A percentile compares a stretch with the other conserved stretches of the same genome.
Evolutionary conservation across 2,888 invertebrate genomes (phyloP).

Genomic region (Aphodius sticticus): DNA sequence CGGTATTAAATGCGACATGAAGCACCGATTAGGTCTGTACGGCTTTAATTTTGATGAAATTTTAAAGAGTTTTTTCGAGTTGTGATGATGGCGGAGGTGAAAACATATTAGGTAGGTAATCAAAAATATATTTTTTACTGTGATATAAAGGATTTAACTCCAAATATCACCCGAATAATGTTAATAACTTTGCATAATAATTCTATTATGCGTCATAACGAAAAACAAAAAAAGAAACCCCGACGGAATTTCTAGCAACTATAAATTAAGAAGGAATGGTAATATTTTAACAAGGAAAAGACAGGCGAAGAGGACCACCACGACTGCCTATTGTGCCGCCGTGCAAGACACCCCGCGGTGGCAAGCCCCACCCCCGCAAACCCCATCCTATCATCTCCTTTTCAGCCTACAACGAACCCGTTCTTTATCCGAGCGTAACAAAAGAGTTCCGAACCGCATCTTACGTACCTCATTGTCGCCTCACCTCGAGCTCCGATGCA

Average conservation of each 20-base stretch:
- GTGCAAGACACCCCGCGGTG: not conserved
- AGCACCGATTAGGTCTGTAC: no score
- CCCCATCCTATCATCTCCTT: not conserved
- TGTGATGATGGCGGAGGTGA: no score
- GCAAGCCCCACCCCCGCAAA: not conserved
- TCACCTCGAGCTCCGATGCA: slow-evolving; percentile 19
- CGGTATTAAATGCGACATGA: no score
- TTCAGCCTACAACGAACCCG: slow-evolving; percentile 7
- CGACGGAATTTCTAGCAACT: slow-evolving; percentile 7
- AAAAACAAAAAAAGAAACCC: not conserved
- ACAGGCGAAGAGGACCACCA: slow-evolving; percentile 10
- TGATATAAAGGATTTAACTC: no score
- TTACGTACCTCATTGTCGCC: slow-evolving; percentile 25
- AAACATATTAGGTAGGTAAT: no score
- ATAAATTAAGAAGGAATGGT: slow-evolving; percentile 19
- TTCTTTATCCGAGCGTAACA: slow-evolving; percentile 27
- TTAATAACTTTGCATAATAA: no score
- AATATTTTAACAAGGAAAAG: slow-evolving; percentile 24
- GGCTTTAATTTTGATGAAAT: no score
- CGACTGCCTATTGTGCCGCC: slow-evolving; percentile 17
- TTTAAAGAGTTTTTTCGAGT: no score
- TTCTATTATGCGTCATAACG: not conserved
- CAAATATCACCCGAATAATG: no score
- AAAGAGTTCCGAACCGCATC: slow-evolving; percentile 29
- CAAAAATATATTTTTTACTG: no score